Evolutionary conservation across 2,888 invertebrate species (phyloP), one percentile per base, ranked within the genome.

Genomic region (Penaeus monodon): DNA sequence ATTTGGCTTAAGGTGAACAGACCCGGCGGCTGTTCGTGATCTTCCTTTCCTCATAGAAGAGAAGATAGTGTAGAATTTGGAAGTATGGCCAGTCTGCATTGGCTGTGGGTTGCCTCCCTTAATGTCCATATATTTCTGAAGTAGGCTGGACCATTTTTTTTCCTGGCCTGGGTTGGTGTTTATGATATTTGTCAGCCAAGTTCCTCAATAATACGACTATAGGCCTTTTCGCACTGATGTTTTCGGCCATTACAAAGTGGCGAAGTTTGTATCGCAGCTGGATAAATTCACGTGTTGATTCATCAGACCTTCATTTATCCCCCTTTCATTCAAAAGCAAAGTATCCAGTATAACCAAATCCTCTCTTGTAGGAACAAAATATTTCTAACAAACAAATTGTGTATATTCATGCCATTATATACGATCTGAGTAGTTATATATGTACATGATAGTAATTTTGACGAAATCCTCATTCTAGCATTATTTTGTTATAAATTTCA

Each of bases 81-180:
- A 84, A 87, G 79, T 87, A 80, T 27, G 84, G 84, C 87, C 87
- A 87, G 29, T 87, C 87, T 27, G 57, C 79, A 64, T 38, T 84
- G 10, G 87, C 64, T 38, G 87, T 87, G 6, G 87, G 70, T 65
- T 83, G 49, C 86, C 86, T 6, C 83, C 83, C 57, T 87, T 87
- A 73, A 87, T 87, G 57, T 82, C 83, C 87, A 83, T 87, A 81
- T 87, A 87, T 70, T 87, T 87, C 64, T 87, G 87, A 22, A 87
- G 73, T 1, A 87, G 84, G 63, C 84, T 87, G 74, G 87, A 84
- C 87, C 87, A 87, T 84, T 87, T 87, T n/a, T n/a, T 49, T 87
- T 87, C 66, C 87, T 33, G 14, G 87, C 87, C 66, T 87, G 87
- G 33, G 84, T 66, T 14, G 87, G 79, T 29, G 87, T 80, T n/a